A percentile compares a stretch with the other conserved stretches of the same genome.
phyloP scores from a whole-genome alignment of 2,888 invertebrate species.

The Eurytoma adleriae region DNA sequence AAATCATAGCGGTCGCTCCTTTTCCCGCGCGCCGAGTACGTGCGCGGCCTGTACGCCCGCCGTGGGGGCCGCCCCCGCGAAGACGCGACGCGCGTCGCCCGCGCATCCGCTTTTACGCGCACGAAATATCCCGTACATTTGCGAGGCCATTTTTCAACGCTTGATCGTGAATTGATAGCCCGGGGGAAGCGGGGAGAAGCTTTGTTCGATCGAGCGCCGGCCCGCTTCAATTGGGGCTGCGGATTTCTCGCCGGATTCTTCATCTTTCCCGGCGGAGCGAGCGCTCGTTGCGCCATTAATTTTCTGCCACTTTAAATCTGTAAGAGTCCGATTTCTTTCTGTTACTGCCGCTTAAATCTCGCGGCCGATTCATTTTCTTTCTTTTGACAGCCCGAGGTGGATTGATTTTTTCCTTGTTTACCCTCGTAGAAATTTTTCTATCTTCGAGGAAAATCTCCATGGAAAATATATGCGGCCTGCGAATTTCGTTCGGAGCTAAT shows the following conservation, averaged over 20 bases:
- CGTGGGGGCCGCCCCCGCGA: no score
- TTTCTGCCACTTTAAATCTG: no score
- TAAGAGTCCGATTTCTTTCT: neutral
- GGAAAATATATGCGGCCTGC: no score
- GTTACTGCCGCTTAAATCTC: no score
- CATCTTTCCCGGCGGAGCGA: no score
- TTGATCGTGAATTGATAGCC: slow-evolving; percentile 53
- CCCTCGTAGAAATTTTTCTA: no score
- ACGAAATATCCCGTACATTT: slow-evolving; percentile 48
- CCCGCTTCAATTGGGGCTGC: slow-evolving; percentile 10
- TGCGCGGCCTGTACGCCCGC: neutral
- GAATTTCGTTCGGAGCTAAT: no score
- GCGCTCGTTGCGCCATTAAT: neutral
- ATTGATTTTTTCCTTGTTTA: no score
- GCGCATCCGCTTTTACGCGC: slow-evolving; percentile 3
- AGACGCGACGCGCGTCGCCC: neutral
- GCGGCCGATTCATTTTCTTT: no score
- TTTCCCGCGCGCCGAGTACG: slow-evolving; percentile 16
- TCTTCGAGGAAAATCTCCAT: no score
- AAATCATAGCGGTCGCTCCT: slow-evolving; percentile 70
- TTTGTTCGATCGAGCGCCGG: slow-evolving; percentile 38
- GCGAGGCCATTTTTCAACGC: slow-evolving; percentile 51
- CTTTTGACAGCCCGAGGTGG: no score
- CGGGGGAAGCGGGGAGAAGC: slow-evolving; percentile 5
- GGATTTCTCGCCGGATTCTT: slow-evolving; percentile 20